A percentile compares a stretch with the other conserved stretches of the same genome.
phyloP scores from a whole-genome alignment of 2,888 invertebrate genomes.

The Nephrotoma guestfalica region DNA sequence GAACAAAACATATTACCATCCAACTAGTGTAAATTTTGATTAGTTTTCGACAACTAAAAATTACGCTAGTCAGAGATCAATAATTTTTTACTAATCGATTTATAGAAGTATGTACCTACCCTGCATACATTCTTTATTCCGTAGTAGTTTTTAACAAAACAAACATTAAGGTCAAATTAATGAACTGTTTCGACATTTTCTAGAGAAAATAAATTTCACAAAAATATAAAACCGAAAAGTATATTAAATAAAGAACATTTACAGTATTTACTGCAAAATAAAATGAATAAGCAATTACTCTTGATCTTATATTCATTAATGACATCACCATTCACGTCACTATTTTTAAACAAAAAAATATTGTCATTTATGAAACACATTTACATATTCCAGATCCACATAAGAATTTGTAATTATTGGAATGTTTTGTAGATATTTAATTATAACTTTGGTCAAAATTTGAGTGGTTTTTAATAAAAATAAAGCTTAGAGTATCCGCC shows the following conservation, averaged over 20 bases:
- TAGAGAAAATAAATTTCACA: neutral
- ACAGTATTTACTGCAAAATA: neutral
- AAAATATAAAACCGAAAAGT: neutral
- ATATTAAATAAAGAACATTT: neutral
- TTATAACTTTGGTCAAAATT: neutral
- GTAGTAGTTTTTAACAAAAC: neutral
- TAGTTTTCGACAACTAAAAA: too few relatives aligned
- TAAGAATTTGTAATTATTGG: neutral
- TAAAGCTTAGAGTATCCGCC: constrained; percentile 6
- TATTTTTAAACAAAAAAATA: neutral
- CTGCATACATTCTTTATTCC: too few relatives aligned
- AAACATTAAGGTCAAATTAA: neutral
- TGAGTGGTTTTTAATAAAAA: neutral
- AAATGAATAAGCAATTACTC: neutral
- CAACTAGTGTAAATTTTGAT: too few relatives aligned
- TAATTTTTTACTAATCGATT: too few relatives aligned
- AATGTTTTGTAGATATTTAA: neutral
- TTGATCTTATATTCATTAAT: neutral
- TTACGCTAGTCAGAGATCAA: too few relatives aligned
- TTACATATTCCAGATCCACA: neutral
- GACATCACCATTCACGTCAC: neutral
- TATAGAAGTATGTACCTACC: too few relatives aligned
- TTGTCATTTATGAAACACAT: neutral
- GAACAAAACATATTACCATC: too few relatives aligned
- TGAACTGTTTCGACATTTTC: neutral